Evolutionary conservation across 2,797 vertebrate genomes (phyloP), one percentile per base, ranked within the genome.

Genomic region (Mormyrus hasselquistii): DNA sequence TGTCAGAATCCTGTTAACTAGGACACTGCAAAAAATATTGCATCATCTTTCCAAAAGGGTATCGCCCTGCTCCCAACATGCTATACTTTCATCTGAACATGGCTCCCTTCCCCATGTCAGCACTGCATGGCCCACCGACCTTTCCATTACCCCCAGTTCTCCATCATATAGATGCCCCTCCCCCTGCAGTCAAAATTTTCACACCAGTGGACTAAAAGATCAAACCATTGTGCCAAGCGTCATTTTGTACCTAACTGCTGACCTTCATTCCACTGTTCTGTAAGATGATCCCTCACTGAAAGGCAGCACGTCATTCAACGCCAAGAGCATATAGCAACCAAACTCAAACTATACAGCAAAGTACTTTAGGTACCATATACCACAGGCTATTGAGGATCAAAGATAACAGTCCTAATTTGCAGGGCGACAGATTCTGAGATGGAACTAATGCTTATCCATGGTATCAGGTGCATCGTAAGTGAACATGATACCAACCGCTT

Each of bases 121-220:
- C 83, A 50, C 25, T 49, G 10, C 83, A 53, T 22, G 10, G 83
- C 83, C 44, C 12, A 85, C 25, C 49, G 9, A 79, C 73, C 65
- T 79, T 79, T 79, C 73, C 73, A 79, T 79, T 44, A 79, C 73
- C 73, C 34, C 73, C 73, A 79, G 38, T 16, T 79, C 73, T 44
- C 73, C 73, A 79, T 79, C 73, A 41, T 38, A 79, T 8, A 19
- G 73, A 79, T 79, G 73, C 16, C 34, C 34, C 38, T 44, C 34
- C 38, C 12, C 34, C 38, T 2, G 29, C 73, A 44, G 73, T 73
- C 65, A 73, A 44, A n/a, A 44, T 79, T n/a, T 79, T 79, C 73
- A 79, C 38, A 79, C 73, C 73, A 44, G 14, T 79, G 73, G 73
- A 73, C 29, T 34, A 29, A 79, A 79, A 79, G 73, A 44, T 79